phyloP scores from a whole-genome alignment of 92 coral and sea anemone genomes.

The Hydrozoanthus gracilis region DNA sequence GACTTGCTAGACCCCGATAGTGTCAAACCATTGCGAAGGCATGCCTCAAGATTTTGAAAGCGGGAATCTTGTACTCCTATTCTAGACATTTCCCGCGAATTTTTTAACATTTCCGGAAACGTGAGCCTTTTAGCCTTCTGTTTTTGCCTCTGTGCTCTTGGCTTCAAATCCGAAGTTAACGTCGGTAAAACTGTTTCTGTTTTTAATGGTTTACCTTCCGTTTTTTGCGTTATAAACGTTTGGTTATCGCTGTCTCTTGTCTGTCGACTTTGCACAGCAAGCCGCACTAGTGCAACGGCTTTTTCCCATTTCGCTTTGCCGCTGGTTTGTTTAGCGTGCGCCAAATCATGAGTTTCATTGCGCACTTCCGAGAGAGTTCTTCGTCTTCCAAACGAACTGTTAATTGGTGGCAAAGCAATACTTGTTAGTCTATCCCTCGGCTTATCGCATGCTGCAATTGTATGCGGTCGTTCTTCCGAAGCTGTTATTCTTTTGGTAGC shows the following conservation, averaged over 20 bases:
- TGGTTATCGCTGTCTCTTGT: constrained; percentile 29
- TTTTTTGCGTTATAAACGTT: constrained; percentile 56
- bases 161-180: constrained; percentile 19
- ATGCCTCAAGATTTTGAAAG: constrained; percentile 75
- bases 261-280: constrained; percentile 71
- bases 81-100: constrained; percentile 76
- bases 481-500: constrained; percentile 83
- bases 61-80: constrained; percentile 81
- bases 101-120: constrained; percentile 79
- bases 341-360: not conserved
- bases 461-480: constrained; percentile 79
- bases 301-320: constrained; percentile 79
- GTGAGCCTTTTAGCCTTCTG: constrained; percentile 58
- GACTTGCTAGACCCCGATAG: not conserved
- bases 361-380: not conserved
- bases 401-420: constrained; percentile 66
- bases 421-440: constrained; percentile 13
- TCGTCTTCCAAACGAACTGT: constrained; percentile 17
- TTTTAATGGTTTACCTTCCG: not conserved
- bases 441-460: constrained; percentile 51
- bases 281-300: constrained; percentile 75
- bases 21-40: constrained; percentile 54
- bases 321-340: constrained; percentile 4
- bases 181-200: constrained; percentile 35
- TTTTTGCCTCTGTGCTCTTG: constrained; percentile 46